Evolutionary conservation across 2,888 invertebrate genomes (phyloP).

Genomic region (Diarsia mendica): DNA sequence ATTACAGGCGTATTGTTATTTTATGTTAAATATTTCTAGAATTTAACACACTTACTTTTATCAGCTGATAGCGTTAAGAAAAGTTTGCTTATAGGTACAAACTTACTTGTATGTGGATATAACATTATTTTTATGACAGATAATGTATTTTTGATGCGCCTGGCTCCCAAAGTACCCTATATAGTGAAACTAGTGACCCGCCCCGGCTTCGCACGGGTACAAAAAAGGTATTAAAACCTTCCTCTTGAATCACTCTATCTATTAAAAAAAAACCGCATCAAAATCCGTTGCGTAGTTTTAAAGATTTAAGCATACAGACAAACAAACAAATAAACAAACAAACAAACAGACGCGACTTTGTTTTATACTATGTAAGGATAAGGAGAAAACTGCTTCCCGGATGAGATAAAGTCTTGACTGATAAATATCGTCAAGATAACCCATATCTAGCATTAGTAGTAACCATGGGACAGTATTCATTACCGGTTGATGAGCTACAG

Average conservation of each 20-base stretch:
- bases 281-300: too few relatives aligned
- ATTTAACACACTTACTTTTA: not conserved
- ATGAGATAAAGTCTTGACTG: slow-evolving; percentile 47
- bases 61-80: slow-evolving; percentile 1
- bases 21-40: too few relatives aligned
- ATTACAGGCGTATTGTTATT: too few relatives aligned
- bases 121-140: slow-evolving; percentile 62
- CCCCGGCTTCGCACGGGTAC: too few relatives aligned
- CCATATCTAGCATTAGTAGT: not conserved
- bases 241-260: too few relatives aligned
- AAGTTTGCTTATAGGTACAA: slow-evolving; percentile 20
- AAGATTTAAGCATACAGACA: too few relatives aligned
- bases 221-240: too few relatives aligned
- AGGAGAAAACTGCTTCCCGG: slow-evolving; percentile 42
- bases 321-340: too few relatives aligned
- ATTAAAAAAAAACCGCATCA: too few relatives aligned
- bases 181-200: too few relatives aligned
- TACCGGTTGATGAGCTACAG: not conserved
- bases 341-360: too few relatives aligned
- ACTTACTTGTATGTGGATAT: slow-evolving; percentile 40
- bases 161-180: slow-evolving; percentile 17
- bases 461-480: not conserved
- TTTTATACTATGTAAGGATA: too few relatives aligned
- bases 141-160: slow-evolving; percentile 64
- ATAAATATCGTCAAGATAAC: slow-evolving; percentile 9